These are phyloP conservation scores for Andrena chrysosceles DNA, from an alignment of 2,888 invertebrate species.

Conservation along the genomic window DNA sequence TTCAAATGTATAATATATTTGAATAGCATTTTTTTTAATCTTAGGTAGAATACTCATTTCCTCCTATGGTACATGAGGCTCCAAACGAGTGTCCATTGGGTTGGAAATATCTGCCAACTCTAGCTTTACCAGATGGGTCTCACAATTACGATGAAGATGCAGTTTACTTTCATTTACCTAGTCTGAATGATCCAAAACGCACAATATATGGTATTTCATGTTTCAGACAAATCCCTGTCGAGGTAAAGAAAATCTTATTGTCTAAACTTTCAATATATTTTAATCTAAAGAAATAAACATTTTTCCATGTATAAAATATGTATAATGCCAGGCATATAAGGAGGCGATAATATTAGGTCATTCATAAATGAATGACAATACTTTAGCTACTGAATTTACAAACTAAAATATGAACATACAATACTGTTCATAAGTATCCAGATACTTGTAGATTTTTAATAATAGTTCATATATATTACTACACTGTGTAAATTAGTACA, in stretches of 20 bases:
- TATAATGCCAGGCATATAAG: not conserved
- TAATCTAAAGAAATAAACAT: not conserved
- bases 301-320: not conserved
- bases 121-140: conserved; percentile 98
- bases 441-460: too few relatives aligned
- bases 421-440: too few relatives aligned
- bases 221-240: conserved; percentile 98
- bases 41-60: conserved; percentile 96
- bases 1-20: conserved; percentile 13
- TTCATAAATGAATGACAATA: too few relatives aligned
- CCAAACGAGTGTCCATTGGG: conserved; percentile 94
- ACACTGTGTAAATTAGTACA: too few relatives aligned
- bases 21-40: conserved; percentile 9
- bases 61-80: conserved; percentile 91
- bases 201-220: conserved; percentile 99
- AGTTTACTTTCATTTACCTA: conserved; percentile 98
- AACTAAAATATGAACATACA: too few relatives aligned
- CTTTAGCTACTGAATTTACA: too few relatives aligned
- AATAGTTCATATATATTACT: too few relatives aligned
- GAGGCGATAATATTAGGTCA: not conserved
- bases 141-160: conserved; percentile 98
- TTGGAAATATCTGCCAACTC: conserved; percentile 98
- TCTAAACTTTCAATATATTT: not conserved
- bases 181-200: conserved; percentile 92
- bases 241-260: conserved; percentile 86